Conservation (phyloP, 2,797 vertebrate genomes). For the Silurus aristotelis region DNA sequence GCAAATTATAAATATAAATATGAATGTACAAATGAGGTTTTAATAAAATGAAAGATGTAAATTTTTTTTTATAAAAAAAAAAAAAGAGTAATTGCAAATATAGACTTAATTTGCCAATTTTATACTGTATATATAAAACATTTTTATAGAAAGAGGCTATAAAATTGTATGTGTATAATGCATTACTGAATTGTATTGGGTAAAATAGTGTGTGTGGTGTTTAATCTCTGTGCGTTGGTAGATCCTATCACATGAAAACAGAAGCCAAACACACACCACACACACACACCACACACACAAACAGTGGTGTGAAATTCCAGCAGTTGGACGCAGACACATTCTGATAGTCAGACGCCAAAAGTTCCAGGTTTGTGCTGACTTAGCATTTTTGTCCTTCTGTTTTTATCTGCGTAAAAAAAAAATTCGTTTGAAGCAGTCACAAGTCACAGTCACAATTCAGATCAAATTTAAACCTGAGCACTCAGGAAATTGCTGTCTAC, state of each 20-base stretch:
- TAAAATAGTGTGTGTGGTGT: not conserved
- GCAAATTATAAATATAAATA: too few relatives aligned
- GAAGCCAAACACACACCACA: constrained; percentile 42
- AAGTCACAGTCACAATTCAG: too few relatives aligned
- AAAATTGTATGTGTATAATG: not conserved
- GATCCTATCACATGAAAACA: constrained; percentile 59
- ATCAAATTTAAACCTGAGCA: not conserved
- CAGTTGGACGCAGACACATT: constrained; percentile 53
- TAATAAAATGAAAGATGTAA: not conserved
- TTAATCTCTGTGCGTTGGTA: not conserved
- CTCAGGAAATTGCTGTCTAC: not conserved
- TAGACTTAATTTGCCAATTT: not conserved
- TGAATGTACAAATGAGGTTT: not conserved
- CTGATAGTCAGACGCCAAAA: constrained; percentile 64
- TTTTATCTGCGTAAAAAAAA: not conserved
- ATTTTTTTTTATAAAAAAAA: not conserved
- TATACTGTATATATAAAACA: not conserved
- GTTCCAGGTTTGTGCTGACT: constrained; percentile 53
- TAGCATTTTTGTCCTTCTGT: constrained; percentile 37
- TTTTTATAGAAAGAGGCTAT: not conserved
- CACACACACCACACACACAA: constrained; percentile 49
- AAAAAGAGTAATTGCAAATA: not conserved
- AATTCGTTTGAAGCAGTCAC: not conserved
- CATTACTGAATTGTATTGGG: not conserved
- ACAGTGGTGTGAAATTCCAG: constrained; percentile 60